Conservation (phyloP, 2,113 vertebrate genomes). For the Urocolius indicus region DNA sequence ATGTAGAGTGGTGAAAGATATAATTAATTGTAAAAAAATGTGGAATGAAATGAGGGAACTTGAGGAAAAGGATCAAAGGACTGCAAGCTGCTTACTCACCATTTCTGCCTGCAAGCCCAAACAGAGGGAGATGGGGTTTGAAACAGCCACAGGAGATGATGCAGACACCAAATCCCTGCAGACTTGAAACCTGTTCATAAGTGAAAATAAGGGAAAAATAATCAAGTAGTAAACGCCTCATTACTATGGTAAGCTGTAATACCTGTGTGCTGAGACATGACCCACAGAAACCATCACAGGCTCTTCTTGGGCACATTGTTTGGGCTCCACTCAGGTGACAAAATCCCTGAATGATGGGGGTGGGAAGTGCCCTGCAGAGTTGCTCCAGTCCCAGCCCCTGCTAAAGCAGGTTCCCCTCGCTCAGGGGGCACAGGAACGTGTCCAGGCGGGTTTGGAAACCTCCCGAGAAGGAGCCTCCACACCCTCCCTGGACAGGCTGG, state of each 20-base stretch:
- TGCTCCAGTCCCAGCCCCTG: too few relatives aligned
- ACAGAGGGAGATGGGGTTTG: neutral
- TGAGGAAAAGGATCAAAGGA: neutral
- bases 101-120: neutral
- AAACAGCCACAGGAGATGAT: neutral
- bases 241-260: neutral
- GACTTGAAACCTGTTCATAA: neutral
- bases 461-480: too few relatives aligned
- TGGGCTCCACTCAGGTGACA: neutral
- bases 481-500: too few relatives aligned
- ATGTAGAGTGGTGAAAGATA: neutral
- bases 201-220: neutral
- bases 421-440: too few relatives aligned
- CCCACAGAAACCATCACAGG: neutral
- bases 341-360: too few relatives aligned
- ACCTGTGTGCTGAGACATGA: neutral
- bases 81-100: neutral
- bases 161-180: neutral
- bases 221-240: neutral
- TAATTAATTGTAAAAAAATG: neutral
- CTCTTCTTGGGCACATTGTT: neutral
- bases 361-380: too few relatives aligned
- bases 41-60: neutral
- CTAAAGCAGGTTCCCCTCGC: too few relatives aligned
- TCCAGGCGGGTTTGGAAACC: too few relatives aligned